Percentiles rank a stretch among this genome's conserved stretches.
Evolutionary conservation across 2,888 invertebrate species (phyloP).

Genomic region (Agrotis exclamationis): DNA sequence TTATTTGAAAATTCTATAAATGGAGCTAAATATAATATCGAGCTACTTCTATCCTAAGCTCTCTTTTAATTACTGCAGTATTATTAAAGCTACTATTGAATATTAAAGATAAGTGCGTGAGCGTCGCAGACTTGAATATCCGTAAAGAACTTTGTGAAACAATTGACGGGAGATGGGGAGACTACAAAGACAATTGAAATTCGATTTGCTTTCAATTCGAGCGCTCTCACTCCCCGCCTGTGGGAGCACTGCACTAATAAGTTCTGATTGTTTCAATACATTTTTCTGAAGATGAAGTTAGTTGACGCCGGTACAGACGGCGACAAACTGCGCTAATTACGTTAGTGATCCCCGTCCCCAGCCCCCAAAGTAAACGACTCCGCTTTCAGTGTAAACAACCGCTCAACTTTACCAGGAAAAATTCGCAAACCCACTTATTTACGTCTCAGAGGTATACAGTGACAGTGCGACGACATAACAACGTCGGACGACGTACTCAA

Average conservation of each 20-base stretch:
- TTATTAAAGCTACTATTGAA: conserved; percentile 40
- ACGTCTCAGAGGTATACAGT: conserved; percentile 83
- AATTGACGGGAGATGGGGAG: conserved; percentile 57
- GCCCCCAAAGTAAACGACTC: conserved; percentile 86
- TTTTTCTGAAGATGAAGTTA: conserved; percentile 78
- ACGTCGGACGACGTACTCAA: conserved; percentile 59
- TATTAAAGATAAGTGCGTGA: conserved; percentile 51
- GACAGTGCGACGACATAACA: conserved; percentile 75
- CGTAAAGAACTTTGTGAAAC: conserved; percentile 59
- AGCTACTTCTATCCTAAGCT: conserved; percentile 28
- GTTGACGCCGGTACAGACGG: conserved; percentile 76
- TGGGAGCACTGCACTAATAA: conserved; percentile 71
- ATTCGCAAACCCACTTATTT: conserved; percentile 88
- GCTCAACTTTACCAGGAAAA: conserved; percentile 88
- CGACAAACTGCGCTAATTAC: conserved; percentile 85
- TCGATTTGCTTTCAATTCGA: conserved; percentile 67
- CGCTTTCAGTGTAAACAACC: conserved; percentile 88
- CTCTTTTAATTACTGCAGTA: conserved; percentile 28
- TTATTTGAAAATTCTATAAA: conserved; percentile 11
- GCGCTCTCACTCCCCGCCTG: conserved; percentile 55
- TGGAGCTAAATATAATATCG: not conserved
- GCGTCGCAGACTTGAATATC: conserved; percentile 49
- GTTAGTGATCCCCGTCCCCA: conserved; percentile 81
- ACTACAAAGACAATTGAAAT: conserved; percentile 67
- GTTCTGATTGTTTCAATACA: conserved; percentile 75